Evolutionary conservation across 2,113 vertebrate genomes (phyloP), one percentile per base, ranked within the genome.

Genomic region (Synodontis membranacea): DNA sequence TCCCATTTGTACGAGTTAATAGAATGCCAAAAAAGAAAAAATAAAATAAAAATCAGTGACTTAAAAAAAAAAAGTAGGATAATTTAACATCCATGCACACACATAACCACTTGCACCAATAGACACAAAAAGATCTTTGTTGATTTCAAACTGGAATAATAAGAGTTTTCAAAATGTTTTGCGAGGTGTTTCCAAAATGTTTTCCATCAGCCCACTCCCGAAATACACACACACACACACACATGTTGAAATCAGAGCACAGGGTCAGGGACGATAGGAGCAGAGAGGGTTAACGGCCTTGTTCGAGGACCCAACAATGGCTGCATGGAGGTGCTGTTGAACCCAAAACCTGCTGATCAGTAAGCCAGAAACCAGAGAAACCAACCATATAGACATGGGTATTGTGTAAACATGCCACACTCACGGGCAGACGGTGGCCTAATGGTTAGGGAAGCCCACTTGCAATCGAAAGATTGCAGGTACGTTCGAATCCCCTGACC

Each of bases 391-490:
- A 44, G 42, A 44, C 42, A 44, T 28, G 56, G 56, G 82, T 37
- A 86, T 86, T 60, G 58, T 80, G 60, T 83, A 83, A 88, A 80
- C 60, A 62, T 62, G 28, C 60, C 31, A 37, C n/a, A n/a, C n/a
- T n/a, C n/a, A n/a, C n/a, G n/a, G n/a, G n/a, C n/a, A n/a, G n/a
- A n/a, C n/a, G n/a, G n/a, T n/a, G n/a, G n/a, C n/a, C n/a, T n/a
- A n/a, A n/a, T n/a, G n/a, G n/a, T n/a, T n/a, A n/a, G n/a, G n/a
- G n/a, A n/a, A n/a, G n/a, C n/a, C n/a, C n/a, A n/a, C n/a, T n/a
- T n/a, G n/a, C n/a, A n/a, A n/a, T n/a, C n/a, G n/a, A n/a, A n/a
- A n/a, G n/a, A n/a, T n/a, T n/a, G n/a, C n/a, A n/a, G n/a, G n/a
- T n/a, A n/a, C n/a, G n/a, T n/a, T n/a, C n/a, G n/a, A n/a, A n/a